phyloP scores from a whole-genome alignment of 2,113 vertebrate genomes.

The Pomatorhinus ruficollis region DNA sequence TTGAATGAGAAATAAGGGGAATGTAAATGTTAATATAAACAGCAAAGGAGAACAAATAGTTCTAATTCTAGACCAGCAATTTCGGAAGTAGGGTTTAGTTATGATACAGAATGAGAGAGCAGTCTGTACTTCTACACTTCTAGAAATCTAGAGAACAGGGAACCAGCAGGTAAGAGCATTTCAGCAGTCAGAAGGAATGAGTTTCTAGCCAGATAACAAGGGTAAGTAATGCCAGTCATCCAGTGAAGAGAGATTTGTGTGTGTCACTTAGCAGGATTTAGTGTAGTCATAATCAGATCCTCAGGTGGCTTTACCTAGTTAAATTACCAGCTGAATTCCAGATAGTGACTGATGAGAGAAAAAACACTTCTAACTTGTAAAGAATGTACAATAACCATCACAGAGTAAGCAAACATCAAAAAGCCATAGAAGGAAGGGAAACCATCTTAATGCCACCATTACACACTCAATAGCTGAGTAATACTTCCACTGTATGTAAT shows the following conservation, averaged over 20 bases:
- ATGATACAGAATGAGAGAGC: background rate
- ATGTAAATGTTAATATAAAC: background rate
- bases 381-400: background rate
- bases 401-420: background rate
- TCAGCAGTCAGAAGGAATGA: background rate
- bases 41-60: background rate
- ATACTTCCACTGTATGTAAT: background rate
- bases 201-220: background rate
- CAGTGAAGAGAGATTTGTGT: background rate
- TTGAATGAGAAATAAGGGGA: background rate
- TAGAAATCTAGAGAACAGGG: background rate
- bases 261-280: background rate
- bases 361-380: background rate
- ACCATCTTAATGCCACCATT: background rate
- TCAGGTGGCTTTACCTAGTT: background rate
- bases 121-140: background rate
- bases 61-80: background rate
- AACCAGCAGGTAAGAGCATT: background rate
- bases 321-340: background rate
- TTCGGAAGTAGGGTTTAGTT: background rate
- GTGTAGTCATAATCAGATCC: background rate
- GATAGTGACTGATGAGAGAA: background rate
- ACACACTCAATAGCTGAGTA: background rate
- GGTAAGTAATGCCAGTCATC: background rate
- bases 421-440: background rate